Percentiles rank a stretch among this genome's conserved stretches.
Conservation (phyloP, 2,797 vertebrate species). For the Syngnathus acus region DNA sequence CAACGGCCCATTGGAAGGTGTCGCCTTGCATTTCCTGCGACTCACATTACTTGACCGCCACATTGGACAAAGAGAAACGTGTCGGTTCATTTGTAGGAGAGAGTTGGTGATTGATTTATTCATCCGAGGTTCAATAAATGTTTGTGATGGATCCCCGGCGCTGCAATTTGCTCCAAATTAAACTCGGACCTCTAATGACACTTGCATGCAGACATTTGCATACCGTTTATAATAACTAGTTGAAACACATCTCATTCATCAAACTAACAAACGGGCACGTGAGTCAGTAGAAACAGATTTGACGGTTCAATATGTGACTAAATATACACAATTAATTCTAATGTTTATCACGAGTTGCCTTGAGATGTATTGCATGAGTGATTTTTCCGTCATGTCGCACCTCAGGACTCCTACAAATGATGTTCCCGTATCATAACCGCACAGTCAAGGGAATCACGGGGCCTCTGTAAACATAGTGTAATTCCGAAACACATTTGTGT, state of each 20-base stretch:
- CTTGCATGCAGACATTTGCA: neutral
- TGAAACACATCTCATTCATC: slow-evolving; percentile 5
- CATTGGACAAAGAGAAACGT: slow-evolving; percentile 48
- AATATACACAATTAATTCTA: slow-evolving; percentile 3
- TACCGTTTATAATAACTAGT: neutral
- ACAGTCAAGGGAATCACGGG: neutral
- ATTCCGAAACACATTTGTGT: neutral
- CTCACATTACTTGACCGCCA: slow-evolving; percentile 46
- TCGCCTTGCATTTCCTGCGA: slow-evolving; percentile 57
- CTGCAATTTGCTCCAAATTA: slow-evolving; percentile 50
- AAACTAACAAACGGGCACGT: neutral
- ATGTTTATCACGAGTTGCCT: neutral
- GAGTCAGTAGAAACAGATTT: neutral
- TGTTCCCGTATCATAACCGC: no score
- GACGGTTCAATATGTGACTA: slow-evolving; percentile 8
- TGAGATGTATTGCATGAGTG: neutral
- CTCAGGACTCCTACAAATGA: neutral
- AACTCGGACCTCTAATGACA: slow-evolving; percentile 35
- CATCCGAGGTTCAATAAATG: slow-evolving; percentile 55
- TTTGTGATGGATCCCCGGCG: slow-evolving; percentile 54
- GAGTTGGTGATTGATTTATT: slow-evolving; percentile 61
- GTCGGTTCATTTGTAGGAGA: slow-evolving; percentile 55
- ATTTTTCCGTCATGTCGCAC: neutral
- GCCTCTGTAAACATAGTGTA: neutral
- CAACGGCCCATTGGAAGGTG: slow-evolving; percentile 45